Evolutionary conservation across 2,888 invertebrate species (phyloP), one percentile per base, ranked within the genome.

Genomic region (Lasioglossum morio): DNA sequence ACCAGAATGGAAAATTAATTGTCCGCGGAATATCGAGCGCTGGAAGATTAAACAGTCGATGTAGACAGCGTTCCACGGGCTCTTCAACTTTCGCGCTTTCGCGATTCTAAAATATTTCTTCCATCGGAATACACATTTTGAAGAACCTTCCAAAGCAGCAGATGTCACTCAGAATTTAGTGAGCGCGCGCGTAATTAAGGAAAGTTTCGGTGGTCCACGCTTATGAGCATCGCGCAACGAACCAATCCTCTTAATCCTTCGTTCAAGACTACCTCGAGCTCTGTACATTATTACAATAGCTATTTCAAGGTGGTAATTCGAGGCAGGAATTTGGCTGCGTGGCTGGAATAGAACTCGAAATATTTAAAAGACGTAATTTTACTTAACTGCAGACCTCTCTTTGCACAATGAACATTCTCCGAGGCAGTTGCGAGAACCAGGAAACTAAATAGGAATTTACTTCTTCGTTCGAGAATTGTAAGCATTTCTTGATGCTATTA

Each of bases 171-270:
- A 8, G 72, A 19, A 72, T 46, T 19, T 30, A 7, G 4, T 8
- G 19, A 46, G 19, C 7, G 19, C 19, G 19, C 14, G 46, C 30
- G 46, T 72, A 72, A 72, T 72, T 48, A 23, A 48, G 30, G 46
- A 30, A 30, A 48, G 72, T 72, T 43, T 72, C 27, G 30, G 27
- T 19, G 72, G 72, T 34, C 46, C 19, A 30, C 19, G 30, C 23
- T 72, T 19, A 30, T 30, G 46, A 48, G 30, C 16, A 16, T 30
- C 5, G 63, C 63, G 16, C 27, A 23, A 10, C 30, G 48, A 46
- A 46, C 72, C 46, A 30, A 46, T 27, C 72, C 46, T 72, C 19
- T 46, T 72, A 48, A 72, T 72, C 72, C 16, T 30, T 23, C 46
- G 19, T 27, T 30, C 30, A 10, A 48, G 30, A 19, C 19, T 72